phyloP scores from a whole-genome alignment of 2,113 vertebrate genomes.

The Rana temporaria region DNA sequence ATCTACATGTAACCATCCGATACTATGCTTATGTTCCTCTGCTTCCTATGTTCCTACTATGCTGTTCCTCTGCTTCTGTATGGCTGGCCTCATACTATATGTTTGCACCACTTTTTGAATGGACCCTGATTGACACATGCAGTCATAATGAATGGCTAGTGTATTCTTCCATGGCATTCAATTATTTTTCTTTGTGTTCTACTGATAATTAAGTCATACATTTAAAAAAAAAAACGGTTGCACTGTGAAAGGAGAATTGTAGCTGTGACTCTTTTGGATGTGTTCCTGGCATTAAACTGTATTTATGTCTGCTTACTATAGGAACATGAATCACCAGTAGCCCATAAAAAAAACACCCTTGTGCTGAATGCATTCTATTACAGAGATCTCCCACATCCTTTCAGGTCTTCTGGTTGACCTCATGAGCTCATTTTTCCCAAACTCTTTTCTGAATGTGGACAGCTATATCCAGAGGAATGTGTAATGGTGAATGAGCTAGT shows the following conservation, averaged over 20 bases:
- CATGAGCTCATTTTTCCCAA: slow-evolving; percentile 37
- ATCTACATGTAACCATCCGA: too few species aligned
- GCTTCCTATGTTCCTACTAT: too few species aligned
- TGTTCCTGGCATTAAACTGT: not conserved
- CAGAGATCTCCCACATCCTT: slow-evolving; percentile 48
- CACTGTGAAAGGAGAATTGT: slow-evolving; percentile 35
- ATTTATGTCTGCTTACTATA: slow-evolving; percentile 9
- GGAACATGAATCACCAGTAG: slow-evolving; percentile 32
- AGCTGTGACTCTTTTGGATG: slow-evolving; percentile 1
- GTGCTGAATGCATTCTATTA: slow-evolving; percentile 29
- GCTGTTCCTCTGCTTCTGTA: too few species aligned
- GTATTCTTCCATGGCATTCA: not conserved
- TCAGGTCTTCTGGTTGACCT: slow-evolving; percentile 30
- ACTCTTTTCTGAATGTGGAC: slow-evolving; percentile 22
- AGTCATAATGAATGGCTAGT: slow-evolving; percentile 21
- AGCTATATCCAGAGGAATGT: slow-evolving; percentile 47
- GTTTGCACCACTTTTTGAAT: not conserved
- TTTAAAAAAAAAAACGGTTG: not conserved
- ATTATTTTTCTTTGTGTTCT: not conserved
- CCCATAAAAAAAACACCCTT: slow-evolving; percentile 10
- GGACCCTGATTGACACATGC: slow-evolving; percentile 12
- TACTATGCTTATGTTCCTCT: not conserved
- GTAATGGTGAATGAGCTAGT: slow-evolving; percentile 2
- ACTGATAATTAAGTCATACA: slow-evolving; percentile 1
- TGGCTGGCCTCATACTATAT: not conserved